A percentile compares a stretch with the other conserved stretches of the same genome.
Evolutionary conservation across 1,140 invertebrate species (phyloP).

Genomic region (Drosophila truncata): DNA sequence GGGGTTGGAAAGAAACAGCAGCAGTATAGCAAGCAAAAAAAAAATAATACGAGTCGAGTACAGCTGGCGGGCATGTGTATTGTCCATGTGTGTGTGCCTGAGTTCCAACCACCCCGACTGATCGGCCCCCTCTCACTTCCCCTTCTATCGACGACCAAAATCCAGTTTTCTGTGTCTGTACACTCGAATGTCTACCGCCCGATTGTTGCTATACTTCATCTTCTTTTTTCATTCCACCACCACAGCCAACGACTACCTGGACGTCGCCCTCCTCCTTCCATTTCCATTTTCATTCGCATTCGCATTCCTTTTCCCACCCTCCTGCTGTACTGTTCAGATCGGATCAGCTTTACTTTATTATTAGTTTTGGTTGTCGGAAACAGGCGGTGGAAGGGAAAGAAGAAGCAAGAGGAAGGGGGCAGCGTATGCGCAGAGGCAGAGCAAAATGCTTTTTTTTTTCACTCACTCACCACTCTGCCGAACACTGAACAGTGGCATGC

Average conservation of each 20-base stretch:
- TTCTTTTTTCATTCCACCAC: constrained; percentile 77
- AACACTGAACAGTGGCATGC: constrained; percentile 23
- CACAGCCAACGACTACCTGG: constrained; percentile 51
- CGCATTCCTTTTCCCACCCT: not conserved
- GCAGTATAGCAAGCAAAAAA: constrained; percentile 52
- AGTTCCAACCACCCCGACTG: constrained; percentile 64
- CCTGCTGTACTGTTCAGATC: constrained; percentile 17
- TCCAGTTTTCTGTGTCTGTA: constrained; percentile 78
- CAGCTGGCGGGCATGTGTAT: constrained; percentile 75
- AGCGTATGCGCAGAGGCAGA: constrained; percentile 53
- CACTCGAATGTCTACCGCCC: constrained; percentile 67
- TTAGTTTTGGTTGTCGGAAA: constrained; percentile 72
- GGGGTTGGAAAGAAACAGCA: constrained; percentile 78
- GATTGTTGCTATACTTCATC: constrained; percentile 77
- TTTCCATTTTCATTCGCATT: constrained; percentile 6
- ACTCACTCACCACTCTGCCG: constrained; percentile 38
- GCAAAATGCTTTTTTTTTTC: constrained; percentile 51
- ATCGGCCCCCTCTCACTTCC: constrained; percentile 39
- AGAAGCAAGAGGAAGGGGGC: constrained; percentile 7
- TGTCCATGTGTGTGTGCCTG: constrained; percentile 45
- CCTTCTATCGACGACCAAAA: constrained; percentile 20
- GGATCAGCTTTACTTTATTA: constrained; percentile 77
- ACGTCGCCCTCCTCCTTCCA: constrained; percentile 10
- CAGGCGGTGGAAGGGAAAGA: constrained; percentile 39
- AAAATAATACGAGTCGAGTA: constrained; percentile 65